Percentiles rank a stretch among this genome's conserved stretches.
Conservation (phyloP, 2,113 vertebrate genomes). For the Cheirogaleus medius region DNA sequence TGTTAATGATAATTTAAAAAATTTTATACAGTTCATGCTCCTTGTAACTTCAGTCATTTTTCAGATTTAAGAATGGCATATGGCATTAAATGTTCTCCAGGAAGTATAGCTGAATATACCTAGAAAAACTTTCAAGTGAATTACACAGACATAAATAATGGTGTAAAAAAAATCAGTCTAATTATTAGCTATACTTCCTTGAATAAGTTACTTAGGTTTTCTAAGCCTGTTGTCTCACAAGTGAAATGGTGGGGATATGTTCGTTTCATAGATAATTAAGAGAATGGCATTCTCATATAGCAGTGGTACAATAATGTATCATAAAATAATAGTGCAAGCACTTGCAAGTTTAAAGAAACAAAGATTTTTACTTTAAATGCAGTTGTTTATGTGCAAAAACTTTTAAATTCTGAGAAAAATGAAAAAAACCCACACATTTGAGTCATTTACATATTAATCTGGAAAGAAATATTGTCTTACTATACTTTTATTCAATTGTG, state of each 20-base stretch:
- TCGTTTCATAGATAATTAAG: not conserved
- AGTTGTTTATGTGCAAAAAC: not conserved
- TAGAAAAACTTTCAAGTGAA: not conserved
- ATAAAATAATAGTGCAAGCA: not conserved
- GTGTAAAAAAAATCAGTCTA: not conserved
- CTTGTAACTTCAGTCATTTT: not conserved
- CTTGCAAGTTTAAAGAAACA: not conserved
- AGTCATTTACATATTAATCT: not conserved
- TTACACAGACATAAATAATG: not conserved
- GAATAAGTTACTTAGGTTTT: constrained; percentile 4
- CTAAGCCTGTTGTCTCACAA: not conserved
- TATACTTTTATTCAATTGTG: not conserved
- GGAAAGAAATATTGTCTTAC: not conserved
- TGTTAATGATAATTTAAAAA: not conserved
- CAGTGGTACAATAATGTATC: not conserved
- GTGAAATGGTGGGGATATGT: not conserved
- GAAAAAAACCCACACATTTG: not conserved
- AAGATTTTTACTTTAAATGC: not conserved
- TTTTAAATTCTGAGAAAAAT: not conserved
- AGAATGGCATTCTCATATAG: not conserved
- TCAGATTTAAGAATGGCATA: not conserved
- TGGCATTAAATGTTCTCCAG: not conserved
- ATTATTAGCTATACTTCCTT: not conserved
- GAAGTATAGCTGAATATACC: not conserved
- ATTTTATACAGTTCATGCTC: not conserved